phyloP scores from a whole-genome alignment of 1,140 invertebrate genomes.

The Apis florea region DNA sequence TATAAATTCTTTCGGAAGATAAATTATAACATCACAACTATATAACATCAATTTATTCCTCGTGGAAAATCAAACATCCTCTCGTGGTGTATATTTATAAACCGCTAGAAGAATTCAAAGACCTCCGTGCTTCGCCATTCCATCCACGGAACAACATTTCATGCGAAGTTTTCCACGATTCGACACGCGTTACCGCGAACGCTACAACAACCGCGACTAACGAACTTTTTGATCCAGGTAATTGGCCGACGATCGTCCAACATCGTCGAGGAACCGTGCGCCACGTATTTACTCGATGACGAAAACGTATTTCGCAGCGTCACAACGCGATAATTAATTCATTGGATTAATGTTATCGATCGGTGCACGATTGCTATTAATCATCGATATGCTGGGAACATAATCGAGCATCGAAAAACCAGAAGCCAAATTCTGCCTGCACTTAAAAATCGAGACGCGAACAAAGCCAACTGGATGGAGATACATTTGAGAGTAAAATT shows the following conservation, averaged over 20 bases:
- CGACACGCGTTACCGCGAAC: not conserved
- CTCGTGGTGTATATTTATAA: not conserved
- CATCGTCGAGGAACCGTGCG: not conserved
- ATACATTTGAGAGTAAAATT: too few species aligned
- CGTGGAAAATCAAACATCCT: not conserved
- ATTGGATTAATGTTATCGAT: not conserved
- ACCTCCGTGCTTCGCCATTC: not conserved
- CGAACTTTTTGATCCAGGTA: conserved; percentile 9
- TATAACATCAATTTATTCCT: not conserved
- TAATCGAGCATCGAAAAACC: not conserved
- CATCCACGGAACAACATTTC: not conserved
- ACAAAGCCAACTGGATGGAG: too few species aligned
- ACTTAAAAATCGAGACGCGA: too few species aligned
- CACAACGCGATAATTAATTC: conserved; percentile 30
- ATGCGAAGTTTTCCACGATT: not conserved
- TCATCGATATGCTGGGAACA: not conserved
- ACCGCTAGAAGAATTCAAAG: not conserved
- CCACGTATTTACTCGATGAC: not conserved
- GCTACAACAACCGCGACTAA: not conserved
- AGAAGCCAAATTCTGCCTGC: not conserved
- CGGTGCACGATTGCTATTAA: conserved; percentile 10
- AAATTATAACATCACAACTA: not conserved
- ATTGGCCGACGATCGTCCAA: not conserved
- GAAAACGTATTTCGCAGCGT: conserved; percentile 15
- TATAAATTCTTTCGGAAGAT: not conserved